Base-by-base conservation (phyloP, 2,888 invertebrate species). In the Apamea epomidion region DNA sequence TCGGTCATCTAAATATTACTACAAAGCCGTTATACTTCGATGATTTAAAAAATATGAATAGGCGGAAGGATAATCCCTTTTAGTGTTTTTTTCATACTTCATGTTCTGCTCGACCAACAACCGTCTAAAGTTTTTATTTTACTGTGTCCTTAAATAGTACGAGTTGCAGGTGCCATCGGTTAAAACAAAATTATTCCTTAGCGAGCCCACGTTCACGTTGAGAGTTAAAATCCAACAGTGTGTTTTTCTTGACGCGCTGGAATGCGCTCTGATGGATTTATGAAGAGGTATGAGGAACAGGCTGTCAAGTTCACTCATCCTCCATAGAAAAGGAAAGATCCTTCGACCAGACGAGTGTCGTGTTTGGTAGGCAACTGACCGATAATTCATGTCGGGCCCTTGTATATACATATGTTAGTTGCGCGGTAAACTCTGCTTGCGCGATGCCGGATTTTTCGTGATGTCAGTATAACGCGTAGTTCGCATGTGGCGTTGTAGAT, bases 131-230 rank as follows among this genome's bases (percentile, higher is more conserved):
- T 25, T 21, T 65, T 65, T 6, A 54, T 54, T 75, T 54, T 32
- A 42, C n/a, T 42, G 10, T 16, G 14, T 60, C 51, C 42, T 62
- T 37, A 62, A 25, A 83, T 54, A 62, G n/a, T 75, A 83, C 51
- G 18, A 48, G 45, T 60, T 65, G 54, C 25, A 74, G 74, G 45
- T 71, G 75, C 64, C 86, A 85, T 73, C 2, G 4, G 1, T 25
- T n/a, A 29, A 42, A 42, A n/a, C 1, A 37, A 54, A 48, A 72
- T 21, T 7, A 69, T 68, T 64, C 64, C 21, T 69, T 45, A 21
- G 16, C 21, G 45, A 54, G 54, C 54, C 21, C 2, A 54, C 2
- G 21, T 58, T 25, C 8, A 25, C 54, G 54, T 0, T 51, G 18
- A 51, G 25, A 25, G 10, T 54, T 54, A 8, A 58, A 58, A 54